These are phyloP conservation scores for Carabus problematicus DNA, from an alignment of 2,888 invertebrate species.

Conservation along the genomic window DNA sequence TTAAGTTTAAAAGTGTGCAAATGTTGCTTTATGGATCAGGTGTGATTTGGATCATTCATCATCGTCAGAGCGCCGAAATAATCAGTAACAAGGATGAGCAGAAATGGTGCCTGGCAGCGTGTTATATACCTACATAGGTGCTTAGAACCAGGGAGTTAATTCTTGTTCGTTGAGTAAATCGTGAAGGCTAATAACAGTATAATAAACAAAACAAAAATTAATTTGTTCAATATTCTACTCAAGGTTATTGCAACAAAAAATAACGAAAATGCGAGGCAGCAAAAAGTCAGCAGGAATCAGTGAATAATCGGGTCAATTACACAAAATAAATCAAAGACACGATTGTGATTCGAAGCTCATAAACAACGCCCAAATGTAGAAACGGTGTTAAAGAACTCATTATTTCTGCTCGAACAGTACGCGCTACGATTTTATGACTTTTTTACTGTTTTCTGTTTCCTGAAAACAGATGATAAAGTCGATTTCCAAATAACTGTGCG, in stretches of 20 bases:
- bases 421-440: slow-evolving; percentile 18
- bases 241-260: not conserved
- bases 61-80: not conserved
- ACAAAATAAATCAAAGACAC: slow-evolving; percentile 1
- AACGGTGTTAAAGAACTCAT: slow-evolving; percentile 25
- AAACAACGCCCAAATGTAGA: not conserved
- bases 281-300: slow-evolving; percentile 4
- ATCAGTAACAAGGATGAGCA: too few species aligned
- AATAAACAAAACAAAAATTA: too few species aligned
- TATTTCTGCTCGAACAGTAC: slow-evolving; percentile 5
- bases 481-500: slow-evolving; percentile 25
- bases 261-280: not conserved
- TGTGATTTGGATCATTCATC: slow-evolving; percentile 14
- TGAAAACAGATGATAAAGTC: slow-evolving; percentile 24
- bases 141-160: too few species aligned
- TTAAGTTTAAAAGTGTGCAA: not conserved
- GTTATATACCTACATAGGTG: too few species aligned
- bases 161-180: too few species aligned
- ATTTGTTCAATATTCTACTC: too few species aligned
- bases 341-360: not conserved
- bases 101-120: too few species aligned
- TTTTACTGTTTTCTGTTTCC: slow-evolving; percentile 37
- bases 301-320: slow-evolving; percentile 5
- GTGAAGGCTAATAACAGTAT: too few species aligned
- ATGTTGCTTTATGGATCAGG: not conserved